Percentiles rank a stretch among this genome's conserved stretches.
Conservation (phyloP, 64 coral and sea anemone genomes). For the Pocillopora verrucosa region DNA sequence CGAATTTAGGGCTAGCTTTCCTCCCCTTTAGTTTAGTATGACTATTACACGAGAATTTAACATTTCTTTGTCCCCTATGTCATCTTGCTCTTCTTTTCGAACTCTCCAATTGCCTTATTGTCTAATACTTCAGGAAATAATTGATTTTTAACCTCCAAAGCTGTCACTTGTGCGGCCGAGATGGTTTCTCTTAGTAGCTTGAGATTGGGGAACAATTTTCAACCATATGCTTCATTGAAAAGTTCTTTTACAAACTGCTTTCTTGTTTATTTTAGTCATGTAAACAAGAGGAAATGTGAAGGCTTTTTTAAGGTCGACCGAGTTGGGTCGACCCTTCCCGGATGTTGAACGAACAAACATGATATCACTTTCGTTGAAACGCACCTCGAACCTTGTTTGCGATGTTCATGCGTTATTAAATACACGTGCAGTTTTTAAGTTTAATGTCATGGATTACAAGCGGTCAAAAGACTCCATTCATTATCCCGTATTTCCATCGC, state of each 20-base stretch:
- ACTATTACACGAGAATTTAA: background rate
- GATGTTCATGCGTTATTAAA: constrained; percentile 26
- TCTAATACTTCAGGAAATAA: background rate
- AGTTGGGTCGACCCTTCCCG: no score
- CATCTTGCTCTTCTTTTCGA: no score
- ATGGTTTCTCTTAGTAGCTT: background rate
- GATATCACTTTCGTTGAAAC: background rate
- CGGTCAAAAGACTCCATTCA: constrained; percentile 49
- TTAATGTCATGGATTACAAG: constrained; percentile 36
- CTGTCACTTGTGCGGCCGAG: background rate
- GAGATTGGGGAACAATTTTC: constrained; percentile 4
- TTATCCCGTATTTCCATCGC: constrained; percentile 5
- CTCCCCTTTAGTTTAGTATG: background rate
- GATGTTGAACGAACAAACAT: no score
- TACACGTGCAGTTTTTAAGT: constrained; percentile 22
- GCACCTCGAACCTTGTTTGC: background rate
- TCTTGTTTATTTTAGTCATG: background rate
- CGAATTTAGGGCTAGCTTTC: background rate
- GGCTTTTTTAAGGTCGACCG: background rate
- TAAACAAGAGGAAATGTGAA: background rate
- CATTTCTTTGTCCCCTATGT: background rate
- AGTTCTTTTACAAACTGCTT: background rate
- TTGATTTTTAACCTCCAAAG: background rate
- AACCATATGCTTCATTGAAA: background rate
- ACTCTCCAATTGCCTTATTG: background rate